Base-by-base conservation (phyloP, 2,797 vertebrate genomes). In the Rhabdophis nuchalis region DNA sequence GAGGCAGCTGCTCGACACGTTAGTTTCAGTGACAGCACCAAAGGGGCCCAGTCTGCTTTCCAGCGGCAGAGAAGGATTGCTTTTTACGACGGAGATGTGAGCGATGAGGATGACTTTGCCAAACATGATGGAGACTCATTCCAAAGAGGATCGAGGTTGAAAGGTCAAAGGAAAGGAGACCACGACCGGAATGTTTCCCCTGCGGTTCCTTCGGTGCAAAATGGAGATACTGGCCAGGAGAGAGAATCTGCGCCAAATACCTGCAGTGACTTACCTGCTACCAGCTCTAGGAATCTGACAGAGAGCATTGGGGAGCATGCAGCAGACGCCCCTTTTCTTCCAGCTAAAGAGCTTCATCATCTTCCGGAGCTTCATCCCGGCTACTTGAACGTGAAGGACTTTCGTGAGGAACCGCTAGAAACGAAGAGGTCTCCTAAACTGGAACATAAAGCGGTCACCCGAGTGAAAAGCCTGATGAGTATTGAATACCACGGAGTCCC, bases 341-440 rank as follows among this genome's bases (percentile, higher is more conserved):
- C 97, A 0, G 96, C 97, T 85, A 96, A 96, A 92, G 95, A 96
- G 0, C 96, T 96, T 0, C 98, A 98, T 87, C 96, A 96, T 52
- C 86, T 93, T 41, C 94, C 94, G 89, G 97, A 95, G 72, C 93
- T 93, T 87, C 94, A 96, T 87, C 91, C 96, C 23, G 92, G 95
- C 90, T 97, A 96, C 95, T 86, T 98, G 36, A 97, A 97, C 29
- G 94, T 97, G 72, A 98, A 95, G 86, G 98, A 97, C 56, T 95
- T 94, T 60, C 96, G 97, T 4, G 98, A 98, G 29, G 97, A 96
- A 13, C 97, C 97, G 7, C 95, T 97, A 0, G 98, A 98, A 93
- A 97, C 97, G 0, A 98, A 98, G 95, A 98, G 97, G 90, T 98
- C 98, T 0, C 98, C 98, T 41, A 98, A 98, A 95, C 94, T 99